phyloP scores from a whole-genome alignment of 1,140 invertebrate genomes.

The Sipha flava region DNA sequence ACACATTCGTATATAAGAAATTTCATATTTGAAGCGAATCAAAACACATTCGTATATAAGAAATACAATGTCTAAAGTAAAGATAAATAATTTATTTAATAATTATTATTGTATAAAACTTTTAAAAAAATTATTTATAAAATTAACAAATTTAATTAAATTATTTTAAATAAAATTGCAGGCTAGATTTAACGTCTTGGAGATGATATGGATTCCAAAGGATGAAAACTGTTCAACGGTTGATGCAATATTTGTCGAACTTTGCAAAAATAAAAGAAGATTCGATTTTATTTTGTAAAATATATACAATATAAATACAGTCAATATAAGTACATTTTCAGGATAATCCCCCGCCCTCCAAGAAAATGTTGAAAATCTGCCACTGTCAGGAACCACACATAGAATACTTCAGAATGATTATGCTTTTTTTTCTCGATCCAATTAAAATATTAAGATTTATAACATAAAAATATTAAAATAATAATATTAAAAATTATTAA shows the following conservation, averaged over 20 bases:
- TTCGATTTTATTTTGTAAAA: background rate
- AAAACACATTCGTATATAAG: constrained; percentile 3
- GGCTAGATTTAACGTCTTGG: background rate
- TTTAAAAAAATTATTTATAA: background rate
- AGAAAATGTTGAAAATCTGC: no score
- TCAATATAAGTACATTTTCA: no score
- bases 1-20: no score
- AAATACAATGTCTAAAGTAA: background rate
- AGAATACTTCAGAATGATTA: no score
- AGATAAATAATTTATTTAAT: no score
- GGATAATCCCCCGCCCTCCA: no score
- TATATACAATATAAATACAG: no score
- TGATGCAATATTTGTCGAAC: background rate
- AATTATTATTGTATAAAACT: background rate
- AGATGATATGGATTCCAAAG: background rate
- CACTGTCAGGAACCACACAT: no score
- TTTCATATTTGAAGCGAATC: background rate
- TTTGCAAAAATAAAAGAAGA: background rate
- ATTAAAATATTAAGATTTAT: no score
- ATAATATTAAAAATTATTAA: no score
- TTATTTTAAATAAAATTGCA: background rate
- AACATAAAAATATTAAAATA: no score
- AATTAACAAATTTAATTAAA: background rate
- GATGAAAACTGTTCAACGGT: background rate
- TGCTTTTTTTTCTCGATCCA: no score